These are phyloP conservation scores for Corythaeola cristata DNA, from an alignment of 2,113 vertebrate genomes.

Conservation along the genomic window DNA sequence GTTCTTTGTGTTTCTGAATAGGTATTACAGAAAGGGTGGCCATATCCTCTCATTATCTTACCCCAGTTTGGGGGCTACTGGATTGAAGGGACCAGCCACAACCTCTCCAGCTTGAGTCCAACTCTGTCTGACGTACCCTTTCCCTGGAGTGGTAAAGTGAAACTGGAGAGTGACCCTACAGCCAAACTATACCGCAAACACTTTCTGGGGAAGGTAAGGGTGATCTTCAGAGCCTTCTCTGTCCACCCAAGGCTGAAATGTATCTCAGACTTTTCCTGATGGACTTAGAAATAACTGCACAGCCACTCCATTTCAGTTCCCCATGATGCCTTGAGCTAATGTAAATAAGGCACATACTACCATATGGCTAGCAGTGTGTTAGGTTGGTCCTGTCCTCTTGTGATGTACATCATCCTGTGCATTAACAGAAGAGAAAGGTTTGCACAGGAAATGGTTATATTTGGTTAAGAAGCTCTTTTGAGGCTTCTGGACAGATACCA, in stretches of 20 bases:
- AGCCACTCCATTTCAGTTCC: not conserved
- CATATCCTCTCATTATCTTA: constrained; percentile 83
- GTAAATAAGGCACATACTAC: not conserved
- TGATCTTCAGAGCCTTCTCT: not conserved
- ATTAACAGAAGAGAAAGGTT: not conserved
- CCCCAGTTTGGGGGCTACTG: constrained; percentile 88
- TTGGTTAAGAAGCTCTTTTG: not conserved
- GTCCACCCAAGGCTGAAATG: not conserved
- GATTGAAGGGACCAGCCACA: constrained; percentile 82
- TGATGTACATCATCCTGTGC: not conserved
- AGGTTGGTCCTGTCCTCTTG: not conserved
- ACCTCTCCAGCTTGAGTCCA: constrained; percentile 72
- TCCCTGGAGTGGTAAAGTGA: constrained; percentile 76
- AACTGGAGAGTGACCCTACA: constrained; percentile 86
- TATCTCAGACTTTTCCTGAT: not conserved
- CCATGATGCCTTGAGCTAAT: not conserved
- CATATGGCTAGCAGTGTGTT: not conserved
- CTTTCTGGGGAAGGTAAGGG: constrained; percentile 83
- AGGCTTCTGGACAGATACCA: not conserved
- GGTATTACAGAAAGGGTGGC: constrained; percentile 79
- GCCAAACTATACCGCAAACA: constrained; percentile 84
- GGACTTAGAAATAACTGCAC: not conserved
- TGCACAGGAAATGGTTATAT: not conserved
- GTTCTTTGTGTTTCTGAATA: constrained; percentile 11
- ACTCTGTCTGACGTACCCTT: constrained; percentile 61